Percentiles rank a stretch among this genome's conserved stretches.
Conservation (phyloP, 2,888 invertebrate genomes). For the Eupithecia subumbrata region DNA sequence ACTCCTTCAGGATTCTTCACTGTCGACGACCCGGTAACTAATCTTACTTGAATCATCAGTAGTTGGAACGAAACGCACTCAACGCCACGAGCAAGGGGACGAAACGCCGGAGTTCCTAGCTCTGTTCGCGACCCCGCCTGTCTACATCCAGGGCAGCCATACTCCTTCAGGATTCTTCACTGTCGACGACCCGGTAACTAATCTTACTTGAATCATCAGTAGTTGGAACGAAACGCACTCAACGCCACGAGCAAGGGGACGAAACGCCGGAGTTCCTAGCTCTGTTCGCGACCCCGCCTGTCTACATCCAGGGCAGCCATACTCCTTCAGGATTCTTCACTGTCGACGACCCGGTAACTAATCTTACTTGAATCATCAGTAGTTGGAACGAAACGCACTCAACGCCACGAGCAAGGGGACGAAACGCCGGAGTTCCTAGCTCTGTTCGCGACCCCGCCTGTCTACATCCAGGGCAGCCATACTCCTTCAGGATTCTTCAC, state of each 20-base stretch:
- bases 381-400: no score
- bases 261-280: conserved; percentile 98
- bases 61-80: conserved; percentile 92
- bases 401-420: no score
- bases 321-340: conserved; percentile 99
- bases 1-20: conserved; percentile 99
- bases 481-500: conserved; percentile 99
- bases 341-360: conserved; percentile 92
- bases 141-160: conserved; percentile 98
- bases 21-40: conserved; percentile 92
- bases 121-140: conserved; percentile 94
- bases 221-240: conserved; percentile 92
- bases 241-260: conserved; percentile 98
- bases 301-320: conserved; percentile 98
- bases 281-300: conserved; percentile 94
- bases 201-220: not conserved
- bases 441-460: conserved; percentile 94
- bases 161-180: conserved; percentile 99
- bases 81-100: conserved; percentile 98
- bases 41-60: not conserved
- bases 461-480: conserved; percentile 98
- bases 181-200: conserved; percentile 92
- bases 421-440: no score
- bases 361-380: no score
- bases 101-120: conserved; percentile 98